Evolutionary conservation across 2,113 vertebrate genomes (phyloP).

Genomic region (Pollachius pollachius): DNA sequence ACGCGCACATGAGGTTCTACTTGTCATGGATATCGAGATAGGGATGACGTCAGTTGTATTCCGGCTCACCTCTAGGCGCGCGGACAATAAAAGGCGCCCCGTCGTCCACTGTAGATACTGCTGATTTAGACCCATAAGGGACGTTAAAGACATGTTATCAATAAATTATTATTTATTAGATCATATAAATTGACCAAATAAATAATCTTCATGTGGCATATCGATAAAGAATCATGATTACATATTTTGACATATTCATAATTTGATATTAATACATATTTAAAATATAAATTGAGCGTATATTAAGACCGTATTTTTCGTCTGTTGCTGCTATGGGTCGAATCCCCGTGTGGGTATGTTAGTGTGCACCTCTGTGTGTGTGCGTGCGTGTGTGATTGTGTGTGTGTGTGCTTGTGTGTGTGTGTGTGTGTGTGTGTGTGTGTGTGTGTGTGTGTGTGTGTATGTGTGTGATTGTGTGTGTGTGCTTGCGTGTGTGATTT

Average conservation of each 20-base stretch:
- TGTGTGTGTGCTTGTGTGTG: neutral
- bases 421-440: slow-evolving; percentile 1
- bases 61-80: too few species aligned
- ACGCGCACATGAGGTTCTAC: slow-evolving; percentile 7
- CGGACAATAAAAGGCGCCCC: too few species aligned
- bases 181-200: too few species aligned
- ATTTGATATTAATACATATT: too few species aligned
- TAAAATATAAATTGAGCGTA: neutral
- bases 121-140: too few species aligned
- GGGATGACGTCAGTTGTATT: slow-evolving; percentile 48
- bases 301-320: neutral
- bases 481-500: neutral
- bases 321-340: neutral
- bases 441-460: neutral
- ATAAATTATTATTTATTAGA: too few species aligned
- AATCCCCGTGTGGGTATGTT: neutral
- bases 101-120: too few species aligned
- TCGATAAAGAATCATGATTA: too few species aligned
- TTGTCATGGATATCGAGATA: slow-evolving; percentile 30
- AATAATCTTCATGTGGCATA: too few species aligned
- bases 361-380: neutral
- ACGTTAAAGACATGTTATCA: too few species aligned
- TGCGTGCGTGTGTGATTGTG: neutral
- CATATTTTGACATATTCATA: too few species aligned
- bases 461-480: slow-evolving; percentile 1